Base-by-base conservation (phyloP, 2,113 vertebrate species). In the Struthidea cinerea region DNA sequence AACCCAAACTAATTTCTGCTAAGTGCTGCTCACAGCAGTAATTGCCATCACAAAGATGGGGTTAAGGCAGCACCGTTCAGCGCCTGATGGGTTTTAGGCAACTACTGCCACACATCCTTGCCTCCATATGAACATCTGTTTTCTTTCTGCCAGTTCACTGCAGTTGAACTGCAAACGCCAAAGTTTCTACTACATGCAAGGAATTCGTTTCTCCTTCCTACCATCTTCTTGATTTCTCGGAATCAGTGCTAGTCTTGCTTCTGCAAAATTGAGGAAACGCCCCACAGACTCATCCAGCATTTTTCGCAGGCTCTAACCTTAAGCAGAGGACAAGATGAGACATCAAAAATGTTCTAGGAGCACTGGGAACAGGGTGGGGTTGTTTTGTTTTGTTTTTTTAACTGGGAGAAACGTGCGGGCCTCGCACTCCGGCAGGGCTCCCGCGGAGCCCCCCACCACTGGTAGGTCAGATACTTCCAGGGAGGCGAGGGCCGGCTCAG, bases 1-100 rank as follows among this genome's bases (percentile, higher is more conserved):
- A 97, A 79, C 59, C 85, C 79, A 26, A 44, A 59, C 79, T 95
- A 95, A 95, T 94, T 95, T 92, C 68, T 67, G 17, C 39, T 77
- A 84, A 89, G 50, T 16, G 33, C 75, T 3, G 9, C 68, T 89
- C 64, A 13, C 44, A 17, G 84, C 10, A 1, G 7, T 87, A 87
- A 90, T 85, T 90, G 24, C 67, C 42, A 67, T 56, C 65, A 42
- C 77, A 76, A 28, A 84, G 9, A 46, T 8, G 47, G 46, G 50
- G 61, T 65, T 73, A 77, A 53, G 46, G 75, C 67, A 80, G 64
- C 41, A 19, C 28, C 1, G 0, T 3, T 24, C 27, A 27, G 89
- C 6, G 0, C 68, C 73, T 71, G 33, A 42, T 2, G 1, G 9
- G 9, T 9, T 80, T 65, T 15, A 17, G 57, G 37, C 33, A 85